These are phyloP conservation scores for Pandemis cinnamomeana DNA, from an alignment of 2,888 invertebrate genomes.

Conservation along the genomic window DNA sequence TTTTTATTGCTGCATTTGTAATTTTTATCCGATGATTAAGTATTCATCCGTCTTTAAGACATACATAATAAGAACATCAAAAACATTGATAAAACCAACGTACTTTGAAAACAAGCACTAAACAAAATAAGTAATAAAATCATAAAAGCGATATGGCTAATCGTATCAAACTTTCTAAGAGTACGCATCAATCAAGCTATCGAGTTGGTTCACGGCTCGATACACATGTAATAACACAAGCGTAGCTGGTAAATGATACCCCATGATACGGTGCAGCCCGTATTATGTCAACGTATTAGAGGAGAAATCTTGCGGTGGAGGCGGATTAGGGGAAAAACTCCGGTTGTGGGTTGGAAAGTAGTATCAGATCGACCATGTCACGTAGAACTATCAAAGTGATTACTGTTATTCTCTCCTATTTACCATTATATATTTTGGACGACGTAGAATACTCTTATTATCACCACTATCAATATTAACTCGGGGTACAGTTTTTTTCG, in stretches of 20 bases:
- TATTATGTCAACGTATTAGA: constrained; percentile 59
- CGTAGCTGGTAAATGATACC: constrained; percentile 22
- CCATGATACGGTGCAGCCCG: constrained; percentile 25
- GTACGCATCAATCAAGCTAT: constrained; percentile 70
- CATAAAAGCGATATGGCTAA: constrained; percentile 52
- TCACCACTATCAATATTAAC: no score
- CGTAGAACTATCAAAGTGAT: not conserved
- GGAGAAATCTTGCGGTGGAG: constrained; percentile 53
- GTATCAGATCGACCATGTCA: not conserved
- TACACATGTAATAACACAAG: constrained; percentile 67
- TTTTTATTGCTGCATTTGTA: not conserved
- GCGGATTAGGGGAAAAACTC: constrained; percentile 22
- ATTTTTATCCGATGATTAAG: not conserved
- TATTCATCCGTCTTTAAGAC: not conserved
- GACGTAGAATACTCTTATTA: no score
- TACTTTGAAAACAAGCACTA: not conserved
- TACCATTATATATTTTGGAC: no score
- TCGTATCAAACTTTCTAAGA: constrained; percentile 69
- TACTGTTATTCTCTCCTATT: not conserved
- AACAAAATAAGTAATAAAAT: constrained; percentile 27
- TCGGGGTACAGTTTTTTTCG: no score
- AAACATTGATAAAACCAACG: constrained; percentile 2
- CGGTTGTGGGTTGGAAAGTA: constrained; percentile 20
- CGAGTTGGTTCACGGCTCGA: constrained; percentile 68
- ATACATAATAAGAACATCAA: not conserved